phyloP scores from a whole-genome alignment of 2,888 invertebrate genomes.

The Melikaiella ostensackeni region DNA sequence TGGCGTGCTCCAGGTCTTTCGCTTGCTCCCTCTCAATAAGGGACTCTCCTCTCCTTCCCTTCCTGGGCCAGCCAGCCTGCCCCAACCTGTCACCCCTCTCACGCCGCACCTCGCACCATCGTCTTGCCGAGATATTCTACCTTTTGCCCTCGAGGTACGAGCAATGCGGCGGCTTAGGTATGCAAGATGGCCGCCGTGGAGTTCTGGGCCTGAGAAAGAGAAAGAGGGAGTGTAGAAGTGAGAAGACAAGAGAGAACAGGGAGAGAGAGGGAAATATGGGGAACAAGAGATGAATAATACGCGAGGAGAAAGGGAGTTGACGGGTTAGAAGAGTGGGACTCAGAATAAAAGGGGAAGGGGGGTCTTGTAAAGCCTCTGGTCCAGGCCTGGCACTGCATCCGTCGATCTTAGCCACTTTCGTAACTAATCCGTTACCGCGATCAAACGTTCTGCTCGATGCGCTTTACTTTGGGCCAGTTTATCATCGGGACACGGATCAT shows the following conservation, averaged over 20 bases:
- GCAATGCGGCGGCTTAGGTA: constrained; percentile 78
- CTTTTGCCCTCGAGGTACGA: constrained; percentile 77
- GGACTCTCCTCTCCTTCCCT: constrained; percentile 41
- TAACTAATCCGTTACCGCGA: constrained; percentile 74
- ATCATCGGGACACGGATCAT: constrained; percentile 10
- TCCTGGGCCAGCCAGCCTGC: constrained; percentile 36
- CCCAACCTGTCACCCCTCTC: constrained; percentile 44
- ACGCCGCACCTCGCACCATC: constrained; percentile 62
- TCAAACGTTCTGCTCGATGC: constrained; percentile 59
- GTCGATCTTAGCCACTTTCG: constrained; percentile 66
- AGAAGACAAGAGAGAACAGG: constrained; percentile 51
- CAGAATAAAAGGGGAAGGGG: constrained; percentile 39
- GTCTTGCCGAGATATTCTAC: constrained; percentile 75
- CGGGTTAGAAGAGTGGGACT: constrained; percentile 51
- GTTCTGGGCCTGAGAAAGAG: constrained; percentile 53
- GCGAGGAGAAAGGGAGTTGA: constrained; percentile 63
- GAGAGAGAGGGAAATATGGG: constrained; percentile 53
- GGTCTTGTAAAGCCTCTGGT: constrained; percentile 51
- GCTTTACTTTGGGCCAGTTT: constrained; percentile 54
- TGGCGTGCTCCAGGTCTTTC: constrained; percentile 42
- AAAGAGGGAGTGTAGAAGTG: constrained; percentile 49
- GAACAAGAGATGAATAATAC: constrained; percentile 71
- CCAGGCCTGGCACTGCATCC: constrained; percentile 58
- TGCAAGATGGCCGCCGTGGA: constrained; percentile 77
- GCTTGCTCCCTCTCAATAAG: constrained; percentile 39